These are phyloP conservation scores for Phenganax marumi DNA, from an alignment of 92 coral and sea anemone genomes.

Conservation along the genomic window DNA sequence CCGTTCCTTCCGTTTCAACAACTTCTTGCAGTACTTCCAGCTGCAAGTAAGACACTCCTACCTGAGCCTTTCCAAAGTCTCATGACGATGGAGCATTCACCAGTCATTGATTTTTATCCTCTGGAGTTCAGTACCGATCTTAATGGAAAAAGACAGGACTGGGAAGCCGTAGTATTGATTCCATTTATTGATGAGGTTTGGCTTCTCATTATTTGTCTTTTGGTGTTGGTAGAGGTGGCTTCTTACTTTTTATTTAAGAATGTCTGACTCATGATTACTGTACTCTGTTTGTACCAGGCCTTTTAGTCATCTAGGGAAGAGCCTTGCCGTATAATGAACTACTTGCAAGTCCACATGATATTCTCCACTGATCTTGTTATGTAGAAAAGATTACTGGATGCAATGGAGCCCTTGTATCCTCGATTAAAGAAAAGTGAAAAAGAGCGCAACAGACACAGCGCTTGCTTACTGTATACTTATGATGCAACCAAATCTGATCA, in stretches of 20 bases:
- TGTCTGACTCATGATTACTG: too few relatives aligned
- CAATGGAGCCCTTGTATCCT: conserved; percentile 77
- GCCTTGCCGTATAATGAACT: too few relatives aligned
- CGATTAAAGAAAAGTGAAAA: conserved; percentile 70
- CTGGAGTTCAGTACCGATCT: conserved; percentile 84
- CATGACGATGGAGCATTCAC: conserved; percentile 96
- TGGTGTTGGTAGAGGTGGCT: not conserved
- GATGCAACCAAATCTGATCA: conserved; percentile 58
- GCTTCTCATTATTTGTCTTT: not conserved
- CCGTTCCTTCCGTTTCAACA: conserved; percentile 97
- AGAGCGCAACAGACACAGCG: conserved; percentile 77
- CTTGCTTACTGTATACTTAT: conserved; percentile 70
- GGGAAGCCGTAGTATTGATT: conserved; percentile 98
- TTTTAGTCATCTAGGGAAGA: too few relatives aligned
- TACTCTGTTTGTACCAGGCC: too few relatives aligned
- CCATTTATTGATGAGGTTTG: conserved; percentile 95
- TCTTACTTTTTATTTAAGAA: too few relatives aligned
- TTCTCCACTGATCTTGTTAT: not conserved
- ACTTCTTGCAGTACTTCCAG: conserved; percentile 87
- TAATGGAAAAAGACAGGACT: conserved; percentile 96
- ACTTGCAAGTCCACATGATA: too few relatives aligned
- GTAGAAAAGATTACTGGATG: conserved; percentile 73
- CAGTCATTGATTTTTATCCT: conserved; percentile 89
- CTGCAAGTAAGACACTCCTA: conserved; percentile 84
- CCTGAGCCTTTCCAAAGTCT: conserved; percentile 84